phyloP scores from a whole-genome alignment of 2,888 invertebrate species.

The Philopedon plagiatum region DNA sequence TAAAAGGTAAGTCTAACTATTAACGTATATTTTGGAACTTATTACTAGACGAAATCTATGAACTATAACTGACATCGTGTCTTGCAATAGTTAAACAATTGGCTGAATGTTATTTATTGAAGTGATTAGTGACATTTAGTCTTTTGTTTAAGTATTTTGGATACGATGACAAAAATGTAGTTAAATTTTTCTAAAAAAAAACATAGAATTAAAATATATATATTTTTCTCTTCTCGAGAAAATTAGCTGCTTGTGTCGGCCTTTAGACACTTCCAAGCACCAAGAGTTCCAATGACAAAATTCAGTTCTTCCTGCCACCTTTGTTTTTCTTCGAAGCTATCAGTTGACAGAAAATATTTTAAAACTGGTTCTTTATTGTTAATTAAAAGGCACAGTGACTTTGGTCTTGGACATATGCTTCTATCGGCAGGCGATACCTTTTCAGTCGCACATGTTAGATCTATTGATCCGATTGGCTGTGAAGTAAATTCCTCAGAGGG shows the following conservation, averaged over 20 bases:
- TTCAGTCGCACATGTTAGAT: constrained; percentile 45
- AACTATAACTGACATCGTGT: neutral
- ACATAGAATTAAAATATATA: neutral
- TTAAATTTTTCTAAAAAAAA: neutral
- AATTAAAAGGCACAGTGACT: constrained; percentile 51
- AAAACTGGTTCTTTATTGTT: constrained; percentile 23
- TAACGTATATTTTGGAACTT: neutral
- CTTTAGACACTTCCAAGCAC: constrained; percentile 43
- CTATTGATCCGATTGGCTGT: constrained; percentile 48
- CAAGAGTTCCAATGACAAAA: constrained; percentile 45
- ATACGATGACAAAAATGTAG: no score
- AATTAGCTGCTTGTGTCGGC: neutral
- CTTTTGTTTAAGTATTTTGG: no score
- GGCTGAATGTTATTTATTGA: no score
- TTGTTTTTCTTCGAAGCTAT: constrained; percentile 47
- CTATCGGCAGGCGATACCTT: constrained; percentile 51
- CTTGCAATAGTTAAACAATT: no score
- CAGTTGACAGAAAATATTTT: constrained; percentile 53
- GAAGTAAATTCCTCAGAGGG: constrained; percentile 53
- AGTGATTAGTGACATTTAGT: no score
- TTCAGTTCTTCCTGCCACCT: constrained; percentile 51
- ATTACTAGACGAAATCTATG: neutral
- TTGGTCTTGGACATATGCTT: constrained; percentile 54
- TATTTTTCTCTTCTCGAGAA: neutral
- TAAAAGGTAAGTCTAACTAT: constrained; percentile 11